Evolutionary conservation across 2,113 vertebrate species (phyloP).

Genomic region (Zapus hudsonius): DNA sequence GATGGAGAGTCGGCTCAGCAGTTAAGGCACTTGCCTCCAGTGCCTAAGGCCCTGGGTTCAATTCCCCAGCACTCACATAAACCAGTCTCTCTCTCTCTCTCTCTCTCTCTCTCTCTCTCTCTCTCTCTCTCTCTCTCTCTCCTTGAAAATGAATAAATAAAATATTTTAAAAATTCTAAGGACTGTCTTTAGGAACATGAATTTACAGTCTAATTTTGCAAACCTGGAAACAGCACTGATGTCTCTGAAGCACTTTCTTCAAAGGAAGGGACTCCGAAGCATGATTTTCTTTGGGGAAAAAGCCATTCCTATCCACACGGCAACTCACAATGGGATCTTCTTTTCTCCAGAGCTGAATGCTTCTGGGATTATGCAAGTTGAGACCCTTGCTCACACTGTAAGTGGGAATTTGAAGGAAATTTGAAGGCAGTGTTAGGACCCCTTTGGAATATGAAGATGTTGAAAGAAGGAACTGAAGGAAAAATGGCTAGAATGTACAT

Average conservation of each 20-base stretch:
- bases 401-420: neutral
- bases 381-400: neutral
- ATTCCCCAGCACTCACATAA: no score
- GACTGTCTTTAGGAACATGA: neutral
- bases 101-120: no score
- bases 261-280: neutral
- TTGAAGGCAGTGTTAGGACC: neutral
- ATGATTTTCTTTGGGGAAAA: neutral
- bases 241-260: neutral
- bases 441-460: neutral
- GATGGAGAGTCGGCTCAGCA: no score
- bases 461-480: neutral
- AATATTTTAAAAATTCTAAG: no score
- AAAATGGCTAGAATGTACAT: neutral
- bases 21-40: no score
- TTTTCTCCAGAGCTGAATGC: neutral
- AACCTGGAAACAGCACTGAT: neutral
- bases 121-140: no score
- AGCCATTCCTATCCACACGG: neutral
- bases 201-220: neutral
- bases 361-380: neutral
- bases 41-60: no score
- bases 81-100: no score
- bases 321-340: neutral
- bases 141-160: no score